These are phyloP conservation scores for Tetramorium bicarinatum DNA, from an alignment of 2,888 invertebrate genomes.

Conservation along the genomic window DNA sequence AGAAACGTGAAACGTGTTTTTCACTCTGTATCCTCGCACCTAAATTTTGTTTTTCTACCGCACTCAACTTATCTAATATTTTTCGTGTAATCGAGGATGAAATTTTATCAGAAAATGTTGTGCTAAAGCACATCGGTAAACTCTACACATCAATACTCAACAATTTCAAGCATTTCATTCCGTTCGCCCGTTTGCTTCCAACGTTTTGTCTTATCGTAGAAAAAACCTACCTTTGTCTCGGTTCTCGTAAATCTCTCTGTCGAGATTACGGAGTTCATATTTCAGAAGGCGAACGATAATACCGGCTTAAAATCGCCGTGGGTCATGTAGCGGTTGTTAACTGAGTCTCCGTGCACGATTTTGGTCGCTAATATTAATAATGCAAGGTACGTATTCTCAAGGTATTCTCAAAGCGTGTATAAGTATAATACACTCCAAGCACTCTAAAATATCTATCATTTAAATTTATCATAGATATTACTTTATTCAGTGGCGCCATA, in stretches of 20 bases:
- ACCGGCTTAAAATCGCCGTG: not conserved
- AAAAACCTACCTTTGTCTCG: not conserved
- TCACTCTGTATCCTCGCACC: not conserved
- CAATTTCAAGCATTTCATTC: not conserved
- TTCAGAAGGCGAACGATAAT: conserved; percentile 26
- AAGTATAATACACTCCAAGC: conserved; percentile 6
- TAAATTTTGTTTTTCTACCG: not conserved
- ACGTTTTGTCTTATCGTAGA: not conserved
- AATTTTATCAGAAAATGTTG: not conserved
- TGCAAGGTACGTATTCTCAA: conserved; percentile 14
- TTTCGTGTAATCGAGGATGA: not conserved
- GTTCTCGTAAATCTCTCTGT: not conserved
- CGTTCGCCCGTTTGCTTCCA: not conserved
- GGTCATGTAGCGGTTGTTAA: not conserved
- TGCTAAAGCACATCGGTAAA: too few species aligned
- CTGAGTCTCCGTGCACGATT: conserved; percentile 4
- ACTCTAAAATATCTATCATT: conserved; percentile 48
- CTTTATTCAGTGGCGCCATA: not conserved
- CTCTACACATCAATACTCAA: not conserved
- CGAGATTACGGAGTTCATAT: conserved; percentile 21
- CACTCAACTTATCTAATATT: not conserved
- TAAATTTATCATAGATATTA: conserved; percentile 49
- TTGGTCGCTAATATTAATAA: conserved; percentile 38
- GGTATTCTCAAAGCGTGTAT: not conserved
- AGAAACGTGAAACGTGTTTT: not conserved